Conservation (phyloP, 2,888 invertebrate species). For the Rhagium mordax region DNA sequence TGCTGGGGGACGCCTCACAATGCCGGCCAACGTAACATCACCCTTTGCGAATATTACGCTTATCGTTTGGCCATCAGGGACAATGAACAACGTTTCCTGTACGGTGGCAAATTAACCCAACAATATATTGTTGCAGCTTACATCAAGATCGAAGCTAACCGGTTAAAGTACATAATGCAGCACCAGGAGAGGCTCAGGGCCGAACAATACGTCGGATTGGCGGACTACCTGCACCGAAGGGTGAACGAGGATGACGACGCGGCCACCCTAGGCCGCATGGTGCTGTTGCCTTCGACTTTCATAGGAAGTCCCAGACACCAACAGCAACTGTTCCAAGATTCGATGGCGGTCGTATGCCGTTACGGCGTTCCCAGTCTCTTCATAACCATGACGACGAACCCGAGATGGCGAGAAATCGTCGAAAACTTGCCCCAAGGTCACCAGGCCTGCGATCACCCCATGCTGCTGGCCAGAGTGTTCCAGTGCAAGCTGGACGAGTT, state of each 20-base stretch:
- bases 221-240: not conserved
- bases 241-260: not conserved
- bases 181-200: conserved; percentile 21
- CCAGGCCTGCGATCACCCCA: conserved; percentile 26
- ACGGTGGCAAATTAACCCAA: conserved; percentile 35
- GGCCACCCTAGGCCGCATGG: conserved; percentile 15
- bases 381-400: conserved; percentile 46
- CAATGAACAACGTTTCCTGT: conserved; percentile 26
- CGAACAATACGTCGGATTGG: not conserved
- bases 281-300: conserved; percentile 19
- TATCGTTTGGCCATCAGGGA: conserved; percentile 21
- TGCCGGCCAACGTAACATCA: not conserved
- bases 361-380: conserved; percentile 38
- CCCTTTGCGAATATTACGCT: conserved; percentile 32
- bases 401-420: not conserved
- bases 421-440: not conserved
- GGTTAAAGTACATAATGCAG: not conserved
- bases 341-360: conserved; percentile 22
- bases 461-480: not conserved
- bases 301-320: not conserved
- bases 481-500: conserved; percentile 22
- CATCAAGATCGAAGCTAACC: conserved; percentile 4
- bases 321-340: conserved; percentile 13
- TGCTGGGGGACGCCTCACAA: not conserved
- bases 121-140: conserved; percentile 39